These are phyloP conservation scores for Dicaeum eximium DNA, from an alignment of 2,113 vertebrate species.

Conservation along the genomic window DNA sequence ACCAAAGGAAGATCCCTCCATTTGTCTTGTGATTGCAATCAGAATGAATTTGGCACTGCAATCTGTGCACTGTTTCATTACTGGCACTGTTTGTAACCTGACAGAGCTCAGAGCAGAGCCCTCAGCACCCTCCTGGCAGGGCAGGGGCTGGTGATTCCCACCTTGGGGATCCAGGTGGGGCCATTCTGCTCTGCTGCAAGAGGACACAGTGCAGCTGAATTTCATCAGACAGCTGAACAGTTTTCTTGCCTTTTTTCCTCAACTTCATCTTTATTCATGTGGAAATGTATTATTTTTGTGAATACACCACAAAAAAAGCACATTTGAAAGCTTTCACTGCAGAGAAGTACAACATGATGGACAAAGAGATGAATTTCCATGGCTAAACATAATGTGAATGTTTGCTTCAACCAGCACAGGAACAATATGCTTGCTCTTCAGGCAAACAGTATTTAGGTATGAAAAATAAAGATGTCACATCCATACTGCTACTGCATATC, in stretches of 20 bases:
- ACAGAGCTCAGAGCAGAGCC: not conserved
- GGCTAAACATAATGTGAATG: not conserved
- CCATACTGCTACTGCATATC: not conserved
- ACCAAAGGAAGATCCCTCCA: not conserved
- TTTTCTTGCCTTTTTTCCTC: not conserved
- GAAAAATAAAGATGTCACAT: not conserved
- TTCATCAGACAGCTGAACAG: not conserved
- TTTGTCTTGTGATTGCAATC: not conserved
- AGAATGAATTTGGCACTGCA: not conserved
- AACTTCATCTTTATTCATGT: not conserved
- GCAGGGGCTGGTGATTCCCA: not conserved
- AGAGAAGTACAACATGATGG: not conserved
- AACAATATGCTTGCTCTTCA: not conserved
- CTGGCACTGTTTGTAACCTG: not conserved
- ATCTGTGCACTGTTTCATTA: not conserved
- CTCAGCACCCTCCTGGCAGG: not conserved
- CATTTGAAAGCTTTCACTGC: not conserved
- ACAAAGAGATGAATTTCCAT: not conserved
- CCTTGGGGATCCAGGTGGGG: accelerated
- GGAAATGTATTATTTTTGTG: not conserved
- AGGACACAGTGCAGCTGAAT: not conserved
- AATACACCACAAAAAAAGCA: not conserved
- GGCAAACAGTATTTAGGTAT: not conserved
- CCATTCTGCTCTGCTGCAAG: not conserved
- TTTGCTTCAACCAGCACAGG: not conserved